phyloP scores from a whole-genome alignment of 2,113 vertebrate genomes.

The Carassius gibelio region DNA sequence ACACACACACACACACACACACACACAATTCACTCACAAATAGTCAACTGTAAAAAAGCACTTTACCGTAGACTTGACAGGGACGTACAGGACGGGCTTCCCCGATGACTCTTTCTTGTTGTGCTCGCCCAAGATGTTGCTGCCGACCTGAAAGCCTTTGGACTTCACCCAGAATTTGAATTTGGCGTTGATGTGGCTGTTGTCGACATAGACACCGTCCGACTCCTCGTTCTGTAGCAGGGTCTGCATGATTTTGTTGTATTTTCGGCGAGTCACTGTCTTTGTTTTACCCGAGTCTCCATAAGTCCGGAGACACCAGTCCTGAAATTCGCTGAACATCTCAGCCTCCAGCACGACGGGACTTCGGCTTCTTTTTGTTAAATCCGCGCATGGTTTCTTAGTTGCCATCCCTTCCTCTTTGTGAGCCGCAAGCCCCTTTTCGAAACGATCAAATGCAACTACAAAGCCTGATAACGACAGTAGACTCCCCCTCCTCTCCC shows the following conservation, averaged over 20 bases:
- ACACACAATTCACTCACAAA: slow-evolving; percentile 53
- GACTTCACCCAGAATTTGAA: slow-evolving; percentile 99
- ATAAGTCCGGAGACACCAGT: slow-evolving; percentile 96
- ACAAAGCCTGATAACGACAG: slow-evolving; percentile 61
- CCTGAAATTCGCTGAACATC: slow-evolving; percentile 96
- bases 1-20: slow-evolving; percentile 45
- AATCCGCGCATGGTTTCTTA: slow-evolving; percentile 79
- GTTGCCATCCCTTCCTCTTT: slow-evolving; percentile 69
- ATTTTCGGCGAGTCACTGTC: slow-evolving; percentile 96
- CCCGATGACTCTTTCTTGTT: slow-evolving; percentile 84
- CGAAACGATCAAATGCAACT: slow-evolving; percentile 64
- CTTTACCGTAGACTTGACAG: slow-evolving; percentile 93
- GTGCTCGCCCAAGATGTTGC: slow-evolving; percentile 78
- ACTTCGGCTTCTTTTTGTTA: slow-evolving; percentile 83
- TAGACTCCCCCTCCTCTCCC: slow-evolving; percentile 59
- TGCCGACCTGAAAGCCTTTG: slow-evolving; percentile 85
- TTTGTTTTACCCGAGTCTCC: slow-evolving; percentile 97
- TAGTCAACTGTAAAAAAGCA: slow-evolving; percentile 50
- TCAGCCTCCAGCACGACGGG: slow-evolving; percentile 89
- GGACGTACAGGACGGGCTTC: slow-evolving; percentile 90
- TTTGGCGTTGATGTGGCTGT: slow-evolving; percentile 91
- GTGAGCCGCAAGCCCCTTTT: slow-evolving; percentile 43
- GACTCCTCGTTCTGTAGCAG: slow-evolving; percentile 80
- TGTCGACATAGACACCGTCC: slow-evolving; percentile 79
- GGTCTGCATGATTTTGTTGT: slow-evolving; percentile 85